A percentile compares a stretch with the other conserved stretches of the same genome.
These are phyloP conservation scores for Tachysurus fulvidraco DNA, from an alignment of 2,113 vertebrate genomes.

Conservation along the genomic window DNA sequence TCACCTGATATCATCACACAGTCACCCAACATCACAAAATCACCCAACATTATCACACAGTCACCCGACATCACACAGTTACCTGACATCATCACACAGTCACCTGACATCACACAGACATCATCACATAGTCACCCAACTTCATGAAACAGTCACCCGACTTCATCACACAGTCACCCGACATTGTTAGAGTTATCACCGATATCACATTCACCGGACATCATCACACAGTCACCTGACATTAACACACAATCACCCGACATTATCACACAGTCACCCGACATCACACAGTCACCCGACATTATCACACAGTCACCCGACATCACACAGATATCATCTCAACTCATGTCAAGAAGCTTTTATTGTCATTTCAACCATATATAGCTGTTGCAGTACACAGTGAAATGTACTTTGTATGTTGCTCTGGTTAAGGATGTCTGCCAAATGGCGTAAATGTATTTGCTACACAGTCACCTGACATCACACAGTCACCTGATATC, in stretches of 20 bases:
- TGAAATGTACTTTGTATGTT: too few species aligned
- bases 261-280: not conserved
- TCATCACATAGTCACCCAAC: too few species aligned
- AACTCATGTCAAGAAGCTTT: too few species aligned
- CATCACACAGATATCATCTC: too few species aligned
- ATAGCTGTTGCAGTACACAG: too few species aligned
- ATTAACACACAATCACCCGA: not conserved
- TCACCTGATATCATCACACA: too few species aligned
- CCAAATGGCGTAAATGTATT: too few species aligned
- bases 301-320: not conserved
- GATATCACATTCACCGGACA: not conserved
- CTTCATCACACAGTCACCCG: not conserved
- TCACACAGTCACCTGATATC: not conserved
- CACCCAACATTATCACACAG: not conserved
- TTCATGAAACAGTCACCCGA: not conserved
- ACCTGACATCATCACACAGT: too few species aligned
- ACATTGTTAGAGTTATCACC: not conserved
- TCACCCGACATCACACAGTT: not conserved
- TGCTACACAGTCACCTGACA: rapidly evolving
- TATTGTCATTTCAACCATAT: too few species aligned
- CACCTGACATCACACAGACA: too few species aligned
- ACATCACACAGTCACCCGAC: not conserved
- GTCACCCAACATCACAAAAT: not conserved
- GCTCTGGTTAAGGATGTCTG: too few species aligned
- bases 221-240: not conserved